Evolutionary conservation across 2,113 vertebrate species (phyloP), one percentile per base, ranked within the genome.

Genomic region (Vimba vimba): DNA sequence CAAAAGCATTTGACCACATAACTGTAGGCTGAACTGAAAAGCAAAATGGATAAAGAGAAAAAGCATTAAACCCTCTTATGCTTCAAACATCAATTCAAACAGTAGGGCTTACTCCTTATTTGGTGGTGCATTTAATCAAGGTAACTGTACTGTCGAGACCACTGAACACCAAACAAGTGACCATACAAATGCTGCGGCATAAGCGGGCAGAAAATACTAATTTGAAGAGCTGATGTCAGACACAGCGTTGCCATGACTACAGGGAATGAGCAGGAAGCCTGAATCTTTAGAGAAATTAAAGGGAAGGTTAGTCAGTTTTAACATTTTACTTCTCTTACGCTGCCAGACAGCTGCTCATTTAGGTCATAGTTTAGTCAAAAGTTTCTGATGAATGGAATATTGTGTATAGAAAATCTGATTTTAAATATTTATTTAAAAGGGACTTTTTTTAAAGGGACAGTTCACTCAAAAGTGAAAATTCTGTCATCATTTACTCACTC

Each of bases 221-320:
- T 87, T 91, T 89, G 89, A 91, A 88, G 82, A 91, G 90, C 90
- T 92, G 91, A 92, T 88, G 85, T 92, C 83, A 85, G 90, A 90
- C 90, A 85, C 87, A 85, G 90, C 87, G 91, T 94, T 94, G 89
- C 93, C 91, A 93, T 94, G 90, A 93, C 84, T 88, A 95, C 93
- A 4, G 39, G 89, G 91, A 91, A 88, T 91, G 87, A 91, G 74
- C 71, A 74, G 71, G 7, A 79, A 69, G 60, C 50, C 8, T 43
- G 36, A 57, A 59, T 73, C 5, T 57, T 74, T 78, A 84, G n/a
- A 82, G 33, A 85, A 74, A 85, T 55, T 55, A 80, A n/a, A 80
- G 66, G 50, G 57, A 76, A 66, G 23, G 33, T 85, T 83, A 68
- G 77, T 50, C 79, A 21, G 25, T 69, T 52, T 82, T 69, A 82